Conservation (phyloP, 2,888 invertebrate genomes). For the Dolichopus griseipennis region DNA sequence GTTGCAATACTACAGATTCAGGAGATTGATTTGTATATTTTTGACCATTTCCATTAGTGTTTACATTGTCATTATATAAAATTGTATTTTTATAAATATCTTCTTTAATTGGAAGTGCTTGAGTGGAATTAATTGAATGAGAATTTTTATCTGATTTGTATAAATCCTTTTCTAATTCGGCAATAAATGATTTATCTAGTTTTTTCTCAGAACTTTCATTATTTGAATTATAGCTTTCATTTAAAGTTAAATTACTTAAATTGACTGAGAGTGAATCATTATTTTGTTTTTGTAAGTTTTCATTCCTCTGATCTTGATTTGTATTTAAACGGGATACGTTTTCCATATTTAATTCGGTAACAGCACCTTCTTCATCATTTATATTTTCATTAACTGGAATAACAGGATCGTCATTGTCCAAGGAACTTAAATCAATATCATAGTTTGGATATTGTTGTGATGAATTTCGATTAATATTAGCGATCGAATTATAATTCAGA, state of each 20-base stretch:
- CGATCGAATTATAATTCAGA: not conserved
- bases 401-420: not conserved
- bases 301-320: conserved; percentile 11
- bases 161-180: conserved; percentile 57
- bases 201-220: conserved; percentile 36
- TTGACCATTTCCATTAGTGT: conserved; percentile 14
- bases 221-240: conserved; percentile 22
- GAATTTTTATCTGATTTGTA: conserved; percentile 30
- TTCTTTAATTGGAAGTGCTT: conserved; percentile 38
- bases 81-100: conserved; percentile 36
- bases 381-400: not conserved
- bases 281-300: conserved; percentile 23
- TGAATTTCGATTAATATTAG: not conserved
- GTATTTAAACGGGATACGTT: not conserved
- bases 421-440: not conserved
- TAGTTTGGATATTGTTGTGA: not conserved
- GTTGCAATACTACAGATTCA: conserved; percentile 20
- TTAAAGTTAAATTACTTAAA: conserved; percentile 32
- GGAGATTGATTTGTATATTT: not conserved
- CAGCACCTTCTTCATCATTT: not conserved
- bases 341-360: not conserved
- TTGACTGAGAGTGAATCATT: conserved; percentile 33
- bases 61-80: conserved; percentile 24
- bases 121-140: conserved; percentile 39
- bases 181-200: conserved; percentile 52